phyloP scores from a whole-genome alignment of 2,113 vertebrate genomes.

The Odocoileus virginianus region DNA sequence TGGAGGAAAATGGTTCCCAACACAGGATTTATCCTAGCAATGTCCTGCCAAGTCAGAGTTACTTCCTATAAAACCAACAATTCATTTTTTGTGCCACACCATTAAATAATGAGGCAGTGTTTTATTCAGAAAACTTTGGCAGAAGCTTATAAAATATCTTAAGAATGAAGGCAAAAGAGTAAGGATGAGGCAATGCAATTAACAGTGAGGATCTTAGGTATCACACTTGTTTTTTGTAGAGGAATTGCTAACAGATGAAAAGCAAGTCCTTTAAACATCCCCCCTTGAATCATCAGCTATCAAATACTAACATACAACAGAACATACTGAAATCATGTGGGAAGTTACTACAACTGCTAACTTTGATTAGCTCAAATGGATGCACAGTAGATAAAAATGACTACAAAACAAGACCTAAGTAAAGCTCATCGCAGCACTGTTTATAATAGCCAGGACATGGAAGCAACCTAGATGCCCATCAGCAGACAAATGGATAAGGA shows the following conservation, averaged over 20 bases:
- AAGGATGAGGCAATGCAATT: background rate
- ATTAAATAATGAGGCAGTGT: background rate
- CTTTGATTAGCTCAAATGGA: background rate
- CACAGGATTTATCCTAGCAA: background rate
- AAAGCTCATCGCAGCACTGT: background rate
- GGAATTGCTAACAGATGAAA: constrained; percentile 42
- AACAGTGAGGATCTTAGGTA: background rate
- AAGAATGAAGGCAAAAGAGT: background rate
- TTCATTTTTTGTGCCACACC: background rate
- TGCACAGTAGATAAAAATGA: background rate
- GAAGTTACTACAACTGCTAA: background rate
- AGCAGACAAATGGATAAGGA: no score
- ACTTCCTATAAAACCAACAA: background rate
- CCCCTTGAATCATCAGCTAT: background rate
- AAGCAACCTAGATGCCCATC: no score
- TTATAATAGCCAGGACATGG: no score
- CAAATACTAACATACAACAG: background rate
- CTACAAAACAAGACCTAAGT: background rate
- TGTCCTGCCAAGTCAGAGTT: background rate
- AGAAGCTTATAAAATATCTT: background rate
- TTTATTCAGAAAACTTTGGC: background rate
- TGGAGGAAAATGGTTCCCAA: background rate
- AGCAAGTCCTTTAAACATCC: background rate
- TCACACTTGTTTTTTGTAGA: background rate
- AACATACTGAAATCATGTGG: background rate